Percentiles rank a stretch among this genome's conserved stretches.
phyloP scores from a whole-genome alignment of 2,797 vertebrate genomes.

The Chrysocyon brachyurus region DNA sequence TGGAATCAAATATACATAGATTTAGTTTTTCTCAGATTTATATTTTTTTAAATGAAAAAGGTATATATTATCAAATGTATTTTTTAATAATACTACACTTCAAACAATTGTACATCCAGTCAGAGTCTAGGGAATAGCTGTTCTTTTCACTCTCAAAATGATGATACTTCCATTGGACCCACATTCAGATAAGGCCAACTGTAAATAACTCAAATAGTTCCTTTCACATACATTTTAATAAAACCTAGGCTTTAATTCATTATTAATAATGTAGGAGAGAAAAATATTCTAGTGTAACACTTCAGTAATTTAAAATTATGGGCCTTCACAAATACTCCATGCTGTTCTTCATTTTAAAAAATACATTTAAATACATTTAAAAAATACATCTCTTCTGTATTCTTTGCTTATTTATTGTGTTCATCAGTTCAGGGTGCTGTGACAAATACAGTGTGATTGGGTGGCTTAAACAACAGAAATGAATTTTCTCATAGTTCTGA shows the following conservation, averaged over 20 bases:
- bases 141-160: slow-evolving; percentile 17
- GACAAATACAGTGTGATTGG: neutral
- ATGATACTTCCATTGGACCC: neutral
- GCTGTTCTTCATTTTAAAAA: neutral
- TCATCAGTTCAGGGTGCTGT: neutral
- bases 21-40: neutral
- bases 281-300: neutral
- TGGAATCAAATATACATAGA: neutral
- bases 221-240: neutral
- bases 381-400: neutral
- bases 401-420: neutral
- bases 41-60: neutral
- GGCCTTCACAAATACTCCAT: neutral
- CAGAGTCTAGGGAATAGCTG: neutral
- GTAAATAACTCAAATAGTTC: neutral
- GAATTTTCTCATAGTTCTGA: neutral
- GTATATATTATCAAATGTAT: neutral
- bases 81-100: neutral
- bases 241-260: neutral
- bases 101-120: neutral
- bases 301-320: slow-evolving; percentile 8
- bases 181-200: neutral
- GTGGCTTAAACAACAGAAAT: neutral
- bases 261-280: neutral
- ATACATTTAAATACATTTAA: neutral